Evolutionary conservation across 2,113 vertebrate genomes (phyloP), one percentile per base, ranked within the genome.

Genomic region (Podiceps cristatus): DNA sequence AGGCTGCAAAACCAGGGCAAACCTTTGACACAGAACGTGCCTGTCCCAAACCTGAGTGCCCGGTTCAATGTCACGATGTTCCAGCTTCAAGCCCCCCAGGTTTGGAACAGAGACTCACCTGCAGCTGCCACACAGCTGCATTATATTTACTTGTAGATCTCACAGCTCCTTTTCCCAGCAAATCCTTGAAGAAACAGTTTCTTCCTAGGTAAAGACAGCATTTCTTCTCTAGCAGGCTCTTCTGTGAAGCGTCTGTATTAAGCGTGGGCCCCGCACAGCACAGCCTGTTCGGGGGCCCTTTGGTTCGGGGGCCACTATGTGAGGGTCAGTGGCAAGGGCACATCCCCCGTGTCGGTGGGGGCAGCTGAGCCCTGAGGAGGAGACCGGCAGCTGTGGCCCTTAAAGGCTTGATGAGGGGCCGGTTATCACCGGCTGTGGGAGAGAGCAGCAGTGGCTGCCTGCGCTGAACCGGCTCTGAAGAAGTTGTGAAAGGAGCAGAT

Each of bases 221-320:
- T n/a, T 84, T 80, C 19, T 77, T 85, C 73, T 67, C 28, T 6
- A 44, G 47, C 64, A 72, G 29, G 27, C 27, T 44, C 33, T 28
- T 80, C 15, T 19, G 3, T 18, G 73, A 44, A 55, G 29, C 27
- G 15, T 13, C 25, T 63, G 0, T 11, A 1, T n/a, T 44, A 27
- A 80, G 17, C 3, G 0, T 1, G 7, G 35, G 4, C 33, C 19
- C 59, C 37, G 28, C 15, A 20, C 4, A 9, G 1, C 25, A 18
- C n/a, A n/a, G 25, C 23, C 63, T 25, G 1, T 5, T n/a, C n/a
- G n/a, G n/a, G n/a, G n/a, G n/a, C n/a, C 42, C 53, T 74, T 50
- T 24, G 45, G 18, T 37, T 37, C 9, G 37, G 37, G 37, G 37
- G 37, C 37, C 37, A 37, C 37, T 37, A 37, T 37, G 37, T 49